A percentile compares a stretch with the other conserved stretches of the same genome.
Conservation (phyloP, 2,113 vertebrate species). For the Speoplatyrhinus poulsoni region DNA sequence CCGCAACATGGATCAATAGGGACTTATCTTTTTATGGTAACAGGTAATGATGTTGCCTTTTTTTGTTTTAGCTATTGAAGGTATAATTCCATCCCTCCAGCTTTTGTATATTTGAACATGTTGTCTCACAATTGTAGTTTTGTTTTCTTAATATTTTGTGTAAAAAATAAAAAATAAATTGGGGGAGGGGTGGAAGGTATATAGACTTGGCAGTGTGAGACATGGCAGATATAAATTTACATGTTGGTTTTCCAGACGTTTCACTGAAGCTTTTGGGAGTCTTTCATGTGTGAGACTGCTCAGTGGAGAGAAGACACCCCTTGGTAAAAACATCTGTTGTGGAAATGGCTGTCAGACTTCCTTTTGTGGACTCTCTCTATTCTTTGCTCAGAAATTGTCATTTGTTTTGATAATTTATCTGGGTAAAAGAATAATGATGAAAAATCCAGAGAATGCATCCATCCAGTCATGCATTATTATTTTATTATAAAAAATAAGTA, state of each 20-base stretch:
- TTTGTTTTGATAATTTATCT: conserved; percentile 78
- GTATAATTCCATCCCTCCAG: conserved; percentile 74
- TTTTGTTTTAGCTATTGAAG: conserved; percentile 70
- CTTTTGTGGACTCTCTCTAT: conserved; percentile 73
- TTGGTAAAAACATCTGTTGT: conserved; percentile 84
- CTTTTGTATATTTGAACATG: conserved; percentile 54
- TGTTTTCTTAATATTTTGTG: conserved; percentile 14
- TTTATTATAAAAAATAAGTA: conserved; percentile 7
- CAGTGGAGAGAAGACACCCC: conserved; percentile 82
- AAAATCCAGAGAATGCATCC: conserved; percentile 57
- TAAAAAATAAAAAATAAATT: conserved; percentile 44
- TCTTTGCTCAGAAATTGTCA: conserved; percentile 72
- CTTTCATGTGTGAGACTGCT: conserved; percentile 82
- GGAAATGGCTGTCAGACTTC: conserved; percentile 79
- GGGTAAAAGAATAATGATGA: conserved; percentile 68
- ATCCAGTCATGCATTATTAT: conserved; percentile 52
- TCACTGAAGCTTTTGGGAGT: conserved; percentile 79
- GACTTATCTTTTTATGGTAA: conserved; percentile 94
- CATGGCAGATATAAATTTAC: conserved; percentile 77
- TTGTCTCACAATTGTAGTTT: background rate
- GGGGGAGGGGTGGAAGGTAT: conserved; percentile 22
- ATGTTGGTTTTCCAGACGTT: conserved; percentile 79
- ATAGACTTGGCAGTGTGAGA: conserved; percentile 49
- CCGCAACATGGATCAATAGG: conserved; percentile 94
- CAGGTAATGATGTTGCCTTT: conserved; percentile 85